Conservation (phyloP, 2,113 vertebrate species). For the Sturnira hondurensis region DNA sequence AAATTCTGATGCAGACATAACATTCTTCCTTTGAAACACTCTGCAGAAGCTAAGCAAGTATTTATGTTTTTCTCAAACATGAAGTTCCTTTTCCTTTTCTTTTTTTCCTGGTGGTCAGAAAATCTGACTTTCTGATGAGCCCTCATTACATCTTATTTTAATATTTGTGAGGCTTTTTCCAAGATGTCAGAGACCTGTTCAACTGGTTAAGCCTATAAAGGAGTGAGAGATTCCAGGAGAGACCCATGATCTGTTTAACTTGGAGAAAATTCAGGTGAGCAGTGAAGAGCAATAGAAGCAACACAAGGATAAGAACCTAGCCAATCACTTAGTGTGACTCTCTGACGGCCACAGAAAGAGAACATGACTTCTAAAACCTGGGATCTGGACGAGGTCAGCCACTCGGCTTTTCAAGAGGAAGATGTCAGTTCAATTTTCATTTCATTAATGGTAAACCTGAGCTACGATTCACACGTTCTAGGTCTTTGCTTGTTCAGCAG, state of each 20-base stretch:
- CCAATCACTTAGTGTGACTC: not conserved
- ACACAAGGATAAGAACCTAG: not conserved
- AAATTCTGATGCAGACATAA: conserved; percentile 16
- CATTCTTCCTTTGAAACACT: conserved; percentile 59
- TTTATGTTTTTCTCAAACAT: conserved; percentile 32
- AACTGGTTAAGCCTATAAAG: not conserved
- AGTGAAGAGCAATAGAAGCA: not conserved
- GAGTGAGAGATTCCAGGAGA: not conserved
- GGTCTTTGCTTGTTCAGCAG: not conserved
- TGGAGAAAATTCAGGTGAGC: not conserved
- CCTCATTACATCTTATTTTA: conserved; percentile 1
- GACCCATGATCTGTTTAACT: not conserved
- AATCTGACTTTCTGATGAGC: not conserved
- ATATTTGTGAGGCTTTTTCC: not conserved
- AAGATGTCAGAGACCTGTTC: not conserved
- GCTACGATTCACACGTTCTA: not conserved
- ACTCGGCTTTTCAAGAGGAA: not conserved
- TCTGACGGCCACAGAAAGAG: not conserved
- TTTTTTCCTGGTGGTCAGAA: not conserved
- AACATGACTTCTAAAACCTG: not conserved
- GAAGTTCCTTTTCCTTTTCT: not conserved
- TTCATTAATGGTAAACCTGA: not conserved
- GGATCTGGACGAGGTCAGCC: not conserved
- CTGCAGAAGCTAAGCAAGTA: conserved; percentile 26
- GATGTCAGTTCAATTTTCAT: not conserved